Base-by-base conservation (phyloP, 2,888 invertebrate genomes). In the Scaptomyza polygonia region DNA sequence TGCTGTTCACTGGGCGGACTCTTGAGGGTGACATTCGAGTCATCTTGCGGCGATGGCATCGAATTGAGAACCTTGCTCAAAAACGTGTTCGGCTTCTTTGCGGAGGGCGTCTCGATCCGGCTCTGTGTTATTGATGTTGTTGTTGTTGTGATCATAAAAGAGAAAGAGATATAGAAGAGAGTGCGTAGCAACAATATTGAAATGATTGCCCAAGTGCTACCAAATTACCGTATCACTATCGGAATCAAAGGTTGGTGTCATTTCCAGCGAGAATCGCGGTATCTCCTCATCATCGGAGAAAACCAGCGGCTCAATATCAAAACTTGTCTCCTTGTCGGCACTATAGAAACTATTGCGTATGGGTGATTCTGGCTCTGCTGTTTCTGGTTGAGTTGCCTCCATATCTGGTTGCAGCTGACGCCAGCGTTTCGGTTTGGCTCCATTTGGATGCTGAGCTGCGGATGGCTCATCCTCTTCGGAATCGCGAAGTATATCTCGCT, bases 271-370 rank as follows among this genome's bases (percentile, higher is more conserved):
- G 86, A 90, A 91, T 67, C 91, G 89, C 74, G 91, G 91, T 79
- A 93, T 92, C 77, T 93, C 93, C 62, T 93, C 93, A 85, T 94
- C 94, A 75, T 94, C 94, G 58, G 94, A 94, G 90, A 94, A 94
- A 72, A 93, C 93, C 67, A 94, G 88, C 55, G 92, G 91, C 73
- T 94, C 94, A 39, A 86, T 75, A 77, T 94, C 94, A 53, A 84
- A 91, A 52, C 93, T 93, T 39, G 88, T 62, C 80, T 94, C 94
- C 87, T 94, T 94, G 79, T 94, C 94, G 64, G 93, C 93, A 58
- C 93, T 93, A 88, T 94, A 93, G 89, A 94, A 94, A 89, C 94
- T 94, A 79, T 94, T 93, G 71, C 93, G 92, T 11, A 71, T 51
- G 12, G 88, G 84, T 8, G 88, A 88, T 12, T 88, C 87, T 0